Conservation (phyloP, 2,113 vertebrate genomes). For the Lanius ludovicianus region DNA sequence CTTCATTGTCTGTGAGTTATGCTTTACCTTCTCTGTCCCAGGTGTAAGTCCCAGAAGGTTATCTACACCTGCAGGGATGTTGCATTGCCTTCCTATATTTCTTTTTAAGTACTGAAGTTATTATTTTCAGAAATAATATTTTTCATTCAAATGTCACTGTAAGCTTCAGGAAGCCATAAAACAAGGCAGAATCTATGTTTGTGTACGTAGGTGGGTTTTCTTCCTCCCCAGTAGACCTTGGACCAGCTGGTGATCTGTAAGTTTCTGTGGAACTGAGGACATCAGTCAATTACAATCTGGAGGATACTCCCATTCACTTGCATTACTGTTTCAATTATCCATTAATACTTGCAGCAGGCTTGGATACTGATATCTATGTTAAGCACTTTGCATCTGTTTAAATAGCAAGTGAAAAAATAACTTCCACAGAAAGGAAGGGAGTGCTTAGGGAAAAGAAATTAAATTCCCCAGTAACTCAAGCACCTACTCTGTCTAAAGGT, state of each 20-base stretch:
- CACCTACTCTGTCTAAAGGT: not conserved
- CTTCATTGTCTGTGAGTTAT: slow-evolving; percentile 44
- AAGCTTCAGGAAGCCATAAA: not conserved
- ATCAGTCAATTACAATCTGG: not conserved
- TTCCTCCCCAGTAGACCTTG: not conserved
- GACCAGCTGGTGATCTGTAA: not conserved
- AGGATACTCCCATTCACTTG: not conserved
- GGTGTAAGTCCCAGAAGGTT: slow-evolving; percentile 42
- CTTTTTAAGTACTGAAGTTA: slow-evolving; percentile 14
- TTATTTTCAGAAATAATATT: slow-evolving; percentile 27
- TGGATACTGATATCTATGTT: not conserved
- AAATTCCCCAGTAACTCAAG: not conserved
- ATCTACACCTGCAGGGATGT: slow-evolving; percentile 39
- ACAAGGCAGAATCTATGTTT: not conserved
- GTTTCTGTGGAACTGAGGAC: not conserved
- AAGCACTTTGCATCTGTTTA: not conserved
- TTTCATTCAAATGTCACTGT: slow-evolving; percentile 26
- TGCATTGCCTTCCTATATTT: not conserved
- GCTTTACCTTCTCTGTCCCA: slow-evolving; percentile 32
- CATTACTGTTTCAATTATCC: not conserved
- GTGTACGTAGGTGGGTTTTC: not conserved
- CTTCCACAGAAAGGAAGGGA: not conserved
- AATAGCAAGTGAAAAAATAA: not conserved
- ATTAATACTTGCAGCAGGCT: not conserved
- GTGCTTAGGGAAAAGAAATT: not conserved